Conservation (phyloP, 1,140 invertebrate genomes). For the Drosophila kurseongensis region DNA sequence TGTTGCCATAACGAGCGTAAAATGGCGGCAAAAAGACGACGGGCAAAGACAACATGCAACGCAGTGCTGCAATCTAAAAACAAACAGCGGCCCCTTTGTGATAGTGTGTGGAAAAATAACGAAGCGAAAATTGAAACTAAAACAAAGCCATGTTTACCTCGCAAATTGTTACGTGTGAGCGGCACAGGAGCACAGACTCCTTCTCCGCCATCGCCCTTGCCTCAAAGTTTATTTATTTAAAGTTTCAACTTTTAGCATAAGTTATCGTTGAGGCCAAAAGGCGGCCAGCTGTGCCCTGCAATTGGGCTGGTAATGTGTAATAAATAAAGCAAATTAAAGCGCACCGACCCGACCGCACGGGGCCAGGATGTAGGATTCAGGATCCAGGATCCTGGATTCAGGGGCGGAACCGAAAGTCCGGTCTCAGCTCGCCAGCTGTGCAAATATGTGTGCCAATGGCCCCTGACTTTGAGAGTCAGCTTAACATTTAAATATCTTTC, state of each 20-base stretch:
- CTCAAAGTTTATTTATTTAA: conserved; percentile 81
- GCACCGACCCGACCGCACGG: conserved; percentile 18
- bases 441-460: conserved; percentile 77
- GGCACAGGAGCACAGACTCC: conserved; percentile 3
- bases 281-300: conserved; percentile 19
- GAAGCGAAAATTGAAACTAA: conserved; percentile 83
- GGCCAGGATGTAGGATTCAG: background rate
- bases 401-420: conserved; percentile 29
- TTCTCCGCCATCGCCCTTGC: conserved; percentile 2
- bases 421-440: conserved; percentile 60
- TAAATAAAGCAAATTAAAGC: conserved; percentile 71
- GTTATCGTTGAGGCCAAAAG: conserved; percentile 53
- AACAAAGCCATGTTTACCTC: conserved; percentile 81
- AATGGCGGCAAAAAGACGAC: conserved; percentile 78
- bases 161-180: conserved; percentile 73
- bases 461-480: conserved; percentile 56
- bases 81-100: conserved; percentile 60
- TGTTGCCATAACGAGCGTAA: conserved; percentile 82
- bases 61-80: conserved; percentile 67
- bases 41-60: conserved; percentile 70
- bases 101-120: conserved; percentile 68
- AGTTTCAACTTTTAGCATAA: conserved; percentile 76
- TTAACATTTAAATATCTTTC: conserved; percentile 56
- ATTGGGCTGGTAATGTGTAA: conserved; percentile 61
- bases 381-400: background rate